Base-by-base conservation (phyloP, 2,113 vertebrate species). In the Nestor notabilis region DNA sequence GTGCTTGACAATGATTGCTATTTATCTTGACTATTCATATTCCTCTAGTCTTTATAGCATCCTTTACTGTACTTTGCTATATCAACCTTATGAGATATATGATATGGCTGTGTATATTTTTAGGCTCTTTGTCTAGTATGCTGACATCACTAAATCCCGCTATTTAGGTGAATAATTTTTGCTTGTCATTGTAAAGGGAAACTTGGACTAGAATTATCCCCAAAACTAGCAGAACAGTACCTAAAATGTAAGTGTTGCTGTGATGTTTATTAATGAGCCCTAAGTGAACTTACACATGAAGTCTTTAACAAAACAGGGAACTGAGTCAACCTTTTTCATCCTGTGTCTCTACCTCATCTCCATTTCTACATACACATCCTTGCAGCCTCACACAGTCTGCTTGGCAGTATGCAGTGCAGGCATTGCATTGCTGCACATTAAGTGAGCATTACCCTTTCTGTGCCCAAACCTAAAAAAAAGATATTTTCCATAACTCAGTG, bases 331-430 rank as follows among this genome's bases (percentile, higher is more conserved):
- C 41, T 25, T 46, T 84, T 78, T 60, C 56, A 41, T 56, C 27
- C 43, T 46, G 31, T 33, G 35, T 53, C 29, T 71, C 37, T 58
- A 37, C 25, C 25, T 75, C 61, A 27, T 25, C 33, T 85, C 50
- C 33, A 9, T 71, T 87, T 70, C n/a, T 55, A 21, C 43, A 68
- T 29, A 52, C 5, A 15, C 9, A 29, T 21, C 33, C 43, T 27
- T n/a, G 9, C 39, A 76, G 16, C 8, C 23, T 43, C 23, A 17
- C 7, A 17, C 19, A 52, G 46, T 46, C 55, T 70, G 43, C 60
- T 66, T 0, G 0, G 29, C 7, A 27, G 8, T 4, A 19, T 0
- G 14, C 25, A 28, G 10, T 5, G 29, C 19, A 25, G 60, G 11
- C 28, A 11, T 39, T 60, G 37, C 33, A 20, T 9, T 37, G 70